Percentiles rank a stretch among this genome's conserved stretches.
Conservation (phyloP, 1,140 invertebrate species). For the Epicauta chinensis region DNA sequence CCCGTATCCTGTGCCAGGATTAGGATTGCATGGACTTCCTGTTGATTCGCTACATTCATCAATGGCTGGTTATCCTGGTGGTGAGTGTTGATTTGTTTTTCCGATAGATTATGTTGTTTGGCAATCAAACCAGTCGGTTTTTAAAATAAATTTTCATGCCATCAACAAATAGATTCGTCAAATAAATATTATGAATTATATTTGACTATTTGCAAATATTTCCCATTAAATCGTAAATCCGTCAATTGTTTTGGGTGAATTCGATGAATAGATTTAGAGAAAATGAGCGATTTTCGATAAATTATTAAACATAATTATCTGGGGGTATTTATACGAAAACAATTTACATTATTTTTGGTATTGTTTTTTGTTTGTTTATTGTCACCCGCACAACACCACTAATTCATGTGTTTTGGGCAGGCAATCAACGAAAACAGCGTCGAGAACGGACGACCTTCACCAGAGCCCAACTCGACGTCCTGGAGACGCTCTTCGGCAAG, state of each 20-base stretch:
- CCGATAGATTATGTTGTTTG: no score
- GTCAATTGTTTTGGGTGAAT: no score
- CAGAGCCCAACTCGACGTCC: constrained; percentile 88
- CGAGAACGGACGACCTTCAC: constrained; percentile 97
- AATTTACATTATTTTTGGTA: constrained; percentile 9
- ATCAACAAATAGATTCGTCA: no score
- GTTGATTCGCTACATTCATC: constrained; percentile 56
- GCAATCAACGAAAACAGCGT: constrained; percentile 90
- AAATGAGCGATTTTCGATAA: no score
- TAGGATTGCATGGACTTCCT: constrained; percentile 51
- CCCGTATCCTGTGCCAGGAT: constrained; percentile 49
- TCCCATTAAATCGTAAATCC: neutral
- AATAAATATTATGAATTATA: neutral
- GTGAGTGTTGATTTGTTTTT: constrained; percentile 20
- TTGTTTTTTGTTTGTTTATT: no score
- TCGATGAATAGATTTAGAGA: no score
- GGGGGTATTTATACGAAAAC: no score
- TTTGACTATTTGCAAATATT: constrained; percentile 16
- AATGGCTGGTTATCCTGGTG: constrained; percentile 52
- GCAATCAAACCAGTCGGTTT: no score
- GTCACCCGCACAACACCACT: no score
- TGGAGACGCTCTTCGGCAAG: constrained; percentile 95
- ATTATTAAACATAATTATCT: no score
- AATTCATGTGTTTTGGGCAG: constrained; percentile 41
- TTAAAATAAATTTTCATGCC: no score